Conservation (phyloP, 2,888 invertebrate species). For the Chrysotoxum bicinctum region DNA sequence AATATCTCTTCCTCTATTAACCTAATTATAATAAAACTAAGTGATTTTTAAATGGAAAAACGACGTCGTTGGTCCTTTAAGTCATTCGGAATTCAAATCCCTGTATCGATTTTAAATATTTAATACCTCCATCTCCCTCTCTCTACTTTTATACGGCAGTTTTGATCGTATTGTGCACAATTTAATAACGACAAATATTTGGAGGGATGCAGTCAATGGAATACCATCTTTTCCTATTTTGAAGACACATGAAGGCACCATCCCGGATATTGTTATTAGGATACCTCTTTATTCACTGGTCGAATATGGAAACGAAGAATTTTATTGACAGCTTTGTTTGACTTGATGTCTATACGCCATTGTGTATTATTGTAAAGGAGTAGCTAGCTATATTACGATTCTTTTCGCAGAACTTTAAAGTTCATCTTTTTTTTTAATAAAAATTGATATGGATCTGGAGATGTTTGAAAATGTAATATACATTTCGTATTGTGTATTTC, state of each 20-base stretch:
- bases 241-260: background rate
- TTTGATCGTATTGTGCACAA: background rate
- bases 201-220: slow-evolving; percentile 32
- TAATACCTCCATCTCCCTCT: background rate
- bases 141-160: background rate
- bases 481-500: no score
- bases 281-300: background rate
- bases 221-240: slow-evolving; percentile 6
- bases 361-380: no score
- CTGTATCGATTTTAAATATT: slow-evolving; percentile 17
- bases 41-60: slow-evolving; percentile 20
- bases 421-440: background rate
- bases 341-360: background rate
- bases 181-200: slow-evolving; percentile 37
- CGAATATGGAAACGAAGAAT: background rate
- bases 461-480: no score
- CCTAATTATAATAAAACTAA: slow-evolving; percentile 25
- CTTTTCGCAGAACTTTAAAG: background rate
- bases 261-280: slow-evolving; percentile 23
- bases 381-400: no score
- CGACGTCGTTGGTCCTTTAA: background rate
- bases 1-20: slow-evolving; percentile 24
- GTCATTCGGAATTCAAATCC: slow-evolving; percentile 4
- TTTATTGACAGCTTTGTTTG: slow-evolving; percentile 28
- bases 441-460: background rate